These are phyloP conservation scores for Grus americana DNA, from an alignment of 2,113 vertebrate genomes.

Conservation along the genomic window DNA sequence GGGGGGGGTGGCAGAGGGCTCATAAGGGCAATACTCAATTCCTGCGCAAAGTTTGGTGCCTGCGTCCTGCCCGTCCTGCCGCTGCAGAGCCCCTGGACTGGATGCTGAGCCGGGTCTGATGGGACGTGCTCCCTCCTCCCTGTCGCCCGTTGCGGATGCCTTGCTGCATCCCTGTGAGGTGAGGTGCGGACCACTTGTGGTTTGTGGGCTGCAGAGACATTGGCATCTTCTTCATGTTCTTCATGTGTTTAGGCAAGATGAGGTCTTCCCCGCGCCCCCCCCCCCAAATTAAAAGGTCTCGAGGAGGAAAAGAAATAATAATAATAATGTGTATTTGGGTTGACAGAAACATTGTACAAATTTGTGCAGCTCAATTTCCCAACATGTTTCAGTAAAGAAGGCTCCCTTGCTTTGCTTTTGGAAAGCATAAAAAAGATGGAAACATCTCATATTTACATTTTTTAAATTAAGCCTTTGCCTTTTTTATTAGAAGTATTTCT, in stretches of 20 bases:
- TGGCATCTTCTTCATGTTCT: neutral
- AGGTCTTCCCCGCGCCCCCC: neutral
- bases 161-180: accelerated
- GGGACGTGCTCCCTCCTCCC: neutral
- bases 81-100: neutral
- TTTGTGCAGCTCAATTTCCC: slow-evolving; percentile 44
- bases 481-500: neutral
- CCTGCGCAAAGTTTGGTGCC: neutral
- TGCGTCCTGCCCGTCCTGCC: accelerated
- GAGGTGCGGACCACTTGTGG: accelerated
- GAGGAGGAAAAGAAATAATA: slow-evolving; percentile 2
- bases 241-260: neutral
- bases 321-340: neutral
- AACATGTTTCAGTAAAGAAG: neutral
- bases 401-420: neutral
- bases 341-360: neutral
- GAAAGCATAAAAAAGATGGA: neutral
- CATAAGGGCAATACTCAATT: neutral
- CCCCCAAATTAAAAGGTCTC: neutral
- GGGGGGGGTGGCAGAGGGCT: neutral
- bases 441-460: neutral
- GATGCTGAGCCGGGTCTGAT: neutral
- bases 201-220: neutral
- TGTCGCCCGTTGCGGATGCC: accelerated
- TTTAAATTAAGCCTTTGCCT: neutral